Percentiles rank a stretch among this genome's conserved stretches.
Evolutionary conservation across 2,888 invertebrate genomes (phyloP).

Genomic region (Deilephila porcellus): DNA sequence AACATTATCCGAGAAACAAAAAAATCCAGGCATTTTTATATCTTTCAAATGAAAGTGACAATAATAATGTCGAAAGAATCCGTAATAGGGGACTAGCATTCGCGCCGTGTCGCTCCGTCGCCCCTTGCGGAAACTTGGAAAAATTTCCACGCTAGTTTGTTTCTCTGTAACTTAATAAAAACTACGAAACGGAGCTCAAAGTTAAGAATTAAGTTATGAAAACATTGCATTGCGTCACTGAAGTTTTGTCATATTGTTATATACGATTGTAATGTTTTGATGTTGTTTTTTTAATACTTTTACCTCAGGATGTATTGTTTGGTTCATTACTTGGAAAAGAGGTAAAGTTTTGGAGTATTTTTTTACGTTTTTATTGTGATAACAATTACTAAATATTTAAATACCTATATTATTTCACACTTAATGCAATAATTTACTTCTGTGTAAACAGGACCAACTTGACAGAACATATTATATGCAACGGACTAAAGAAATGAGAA

Average conservation of each 20-base stretch:
- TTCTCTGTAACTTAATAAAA: slow-evolving; percentile 78
- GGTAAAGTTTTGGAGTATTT: not conserved
- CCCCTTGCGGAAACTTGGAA: slow-evolving; percentile 64
- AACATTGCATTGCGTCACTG: slow-evolving; percentile 55
- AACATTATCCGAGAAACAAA: too few species aligned
- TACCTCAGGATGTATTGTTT: not conserved
- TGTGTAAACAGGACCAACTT: too few species aligned
- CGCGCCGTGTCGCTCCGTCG: slow-evolving; percentile 34
- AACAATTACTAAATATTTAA: not conserved
- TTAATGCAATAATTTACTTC: too few species aligned
- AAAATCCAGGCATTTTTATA: too few species aligned
- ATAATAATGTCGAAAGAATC: slow-evolving; percentile 1
- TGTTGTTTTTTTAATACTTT: slow-evolving; percentile 3
- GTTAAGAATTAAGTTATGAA: slow-evolving; percentile 70
- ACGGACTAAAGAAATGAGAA: too few species aligned
- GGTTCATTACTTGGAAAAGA: not conserved
- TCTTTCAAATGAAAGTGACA: not conserved
- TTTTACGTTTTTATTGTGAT: not conserved
- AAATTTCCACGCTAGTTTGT: slow-evolving; percentile 76
- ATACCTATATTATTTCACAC: too few species aligned
- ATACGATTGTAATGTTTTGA: slow-evolving; percentile 34
- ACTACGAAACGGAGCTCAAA: slow-evolving; percentile 59
- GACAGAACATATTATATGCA: too few species aligned
- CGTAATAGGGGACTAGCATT: not conserved
- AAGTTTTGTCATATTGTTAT: slow-evolving; percentile 55